phyloP scores from a whole-genome alignment of 2,113 vertebrate species.

The Axis porcinus region DNA sequence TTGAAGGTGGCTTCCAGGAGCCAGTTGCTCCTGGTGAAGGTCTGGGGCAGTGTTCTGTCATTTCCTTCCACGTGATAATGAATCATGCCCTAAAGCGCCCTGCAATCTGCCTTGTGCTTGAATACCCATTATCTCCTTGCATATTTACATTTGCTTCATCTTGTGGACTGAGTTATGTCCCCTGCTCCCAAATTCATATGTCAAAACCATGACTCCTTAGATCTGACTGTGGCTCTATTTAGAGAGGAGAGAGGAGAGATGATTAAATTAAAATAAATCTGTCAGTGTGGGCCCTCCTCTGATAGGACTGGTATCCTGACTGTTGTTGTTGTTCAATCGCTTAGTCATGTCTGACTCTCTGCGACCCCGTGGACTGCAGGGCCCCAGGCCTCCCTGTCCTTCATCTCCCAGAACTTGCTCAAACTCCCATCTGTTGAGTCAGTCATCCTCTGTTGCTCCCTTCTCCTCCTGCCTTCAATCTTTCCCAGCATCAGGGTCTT shows the following conservation, averaged over 20 bases:
- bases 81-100: neutral
- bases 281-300: neutral
- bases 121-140: neutral
- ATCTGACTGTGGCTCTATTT: neutral
- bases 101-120: neutral
- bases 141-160: neutral
- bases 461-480: neutral
- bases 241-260: neutral
- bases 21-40: neutral
- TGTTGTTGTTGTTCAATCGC: neutral
- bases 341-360: neutral
- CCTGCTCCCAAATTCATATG: neutral
- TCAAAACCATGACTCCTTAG: neutral
- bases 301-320: neutral
- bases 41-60: neutral
- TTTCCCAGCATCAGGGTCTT: neutral
- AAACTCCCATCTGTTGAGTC: neutral
- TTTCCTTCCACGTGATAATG: neutral
- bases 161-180: neutral
- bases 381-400: neutral
- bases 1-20: neutral
- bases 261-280: neutral
- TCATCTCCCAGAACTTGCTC: neutral
- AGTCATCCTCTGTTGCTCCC: neutral
- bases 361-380: neutral